Evolutionary conservation across 2,888 invertebrate species (phyloP), one percentile per base, ranked within the genome.

Genomic region (Cantharis lateralis): DNA sequence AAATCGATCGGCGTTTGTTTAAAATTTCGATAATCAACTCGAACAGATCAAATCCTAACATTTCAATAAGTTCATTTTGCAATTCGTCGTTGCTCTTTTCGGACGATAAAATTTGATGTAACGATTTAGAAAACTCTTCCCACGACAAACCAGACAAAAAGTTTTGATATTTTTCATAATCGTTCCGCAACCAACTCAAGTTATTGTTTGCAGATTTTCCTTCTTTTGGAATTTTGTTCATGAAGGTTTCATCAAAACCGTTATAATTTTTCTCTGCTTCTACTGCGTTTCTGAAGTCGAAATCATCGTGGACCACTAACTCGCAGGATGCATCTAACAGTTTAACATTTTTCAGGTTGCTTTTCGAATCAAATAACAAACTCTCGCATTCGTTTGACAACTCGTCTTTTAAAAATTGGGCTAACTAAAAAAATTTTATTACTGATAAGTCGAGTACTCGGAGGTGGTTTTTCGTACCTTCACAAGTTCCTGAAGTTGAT

Each of bases 11-110:
- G 28, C 87, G 80, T 81, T 88, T 83, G 74, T 84, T 84, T n/a
- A 88, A 83, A 77, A 88, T 84, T 76, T 86, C 85, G 20, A 82
- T 84, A 62, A 88, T 83, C 74, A 88, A 84, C 79, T 87, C 87
- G 78, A 88, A 87, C 24, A 86, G 82, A 81, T 97, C 96, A 87
- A 95, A 96, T 0, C 98, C 98, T 20, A 97, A 90, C 4, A 98
- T 88, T 83, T 98, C 98, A 87, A 97, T 95, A 16, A 98, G 88
- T 87, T 95, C 95, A 84, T 94, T 94, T 86, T 96, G 94, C 78
- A 96, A 88, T 83, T 94, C 95, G 70, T 87, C 84, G 72, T 85
- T 85, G 11, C 85, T 84, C 79, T 84, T 86, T 28, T 79, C 80
- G 0, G 86, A 87, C 80, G 91, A 92, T 0, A 96, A 87, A 78